These are phyloP conservation scores for Rhizoglyphus robini DNA, from an alignment of 1,140 invertebrate species.

Conservation along the genomic window DNA sequence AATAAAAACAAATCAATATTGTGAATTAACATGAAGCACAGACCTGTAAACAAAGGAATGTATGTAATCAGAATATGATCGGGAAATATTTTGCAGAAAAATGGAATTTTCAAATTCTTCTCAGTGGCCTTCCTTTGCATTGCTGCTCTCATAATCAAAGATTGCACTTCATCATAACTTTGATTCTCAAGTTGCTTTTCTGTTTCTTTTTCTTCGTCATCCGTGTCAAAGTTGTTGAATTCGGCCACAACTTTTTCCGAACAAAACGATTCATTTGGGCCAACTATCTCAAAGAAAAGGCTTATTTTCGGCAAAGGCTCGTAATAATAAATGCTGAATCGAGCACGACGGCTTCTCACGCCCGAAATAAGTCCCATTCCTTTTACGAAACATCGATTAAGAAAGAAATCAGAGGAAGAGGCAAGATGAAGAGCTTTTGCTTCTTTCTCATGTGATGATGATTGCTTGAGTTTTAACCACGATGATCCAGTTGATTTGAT, in stretches of 20 bases:
- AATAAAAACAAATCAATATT: not conserved
- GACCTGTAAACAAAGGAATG: slow-evolving; percentile 21
- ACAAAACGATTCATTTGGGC: slow-evolving; percentile 22
- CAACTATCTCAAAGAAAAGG: slow-evolving; percentile 27
- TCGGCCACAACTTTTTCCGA: slow-evolving; percentile 22
- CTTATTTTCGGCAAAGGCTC: slow-evolving; percentile 19
- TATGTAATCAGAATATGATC: slow-evolving; percentile 25
- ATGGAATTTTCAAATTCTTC: slow-evolving; percentile 20
- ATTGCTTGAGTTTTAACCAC: not conserved
- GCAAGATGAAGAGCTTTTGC: not conserved
- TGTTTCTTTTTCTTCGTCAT: slow-evolving; percentile 6
- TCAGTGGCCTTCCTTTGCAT: not conserved
- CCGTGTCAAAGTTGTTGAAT: not conserved
- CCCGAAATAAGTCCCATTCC: slow-evolving; percentile 27
- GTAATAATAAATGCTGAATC: slow-evolving; percentile 25
- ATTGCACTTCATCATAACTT: not conserved
- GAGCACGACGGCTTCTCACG: slow-evolving; percentile 22
- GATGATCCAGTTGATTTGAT: not conserved
- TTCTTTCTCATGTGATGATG: not conserved
- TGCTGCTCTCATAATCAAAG: not conserved
- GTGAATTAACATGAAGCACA: not conserved
- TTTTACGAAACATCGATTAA: slow-evolving; percentile 21
- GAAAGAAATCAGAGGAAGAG: not conserved
- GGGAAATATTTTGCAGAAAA: slow-evolving; percentile 25
- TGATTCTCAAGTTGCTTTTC: not conserved